Evolutionary conservation across 2,113 vertebrate species (phyloP).

Genomic region (Ranitomeya imitator): DNA sequence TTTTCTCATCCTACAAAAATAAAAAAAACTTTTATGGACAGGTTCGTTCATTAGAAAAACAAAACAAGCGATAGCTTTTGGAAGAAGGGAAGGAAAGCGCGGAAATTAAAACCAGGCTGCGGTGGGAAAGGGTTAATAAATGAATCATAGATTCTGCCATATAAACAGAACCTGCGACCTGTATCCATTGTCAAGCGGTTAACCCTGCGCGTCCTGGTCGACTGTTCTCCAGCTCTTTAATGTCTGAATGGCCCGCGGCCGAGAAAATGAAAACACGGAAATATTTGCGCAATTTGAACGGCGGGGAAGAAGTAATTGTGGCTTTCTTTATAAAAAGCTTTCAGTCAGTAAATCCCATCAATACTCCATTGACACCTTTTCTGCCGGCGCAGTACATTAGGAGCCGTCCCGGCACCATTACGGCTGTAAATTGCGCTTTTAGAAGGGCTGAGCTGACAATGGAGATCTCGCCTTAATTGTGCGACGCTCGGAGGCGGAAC

Average conservation of each 20-base stretch:
- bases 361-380: constrained; percentile 32
- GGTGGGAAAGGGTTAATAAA: too few species aligned
- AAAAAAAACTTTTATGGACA: too few species aligned
- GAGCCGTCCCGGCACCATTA: constrained; percentile 19
- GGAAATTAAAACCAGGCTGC: too few species aligned
- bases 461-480: constrained; percentile 8
- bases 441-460: background rate
- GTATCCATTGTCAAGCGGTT: background rate
- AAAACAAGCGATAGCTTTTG: too few species aligned
- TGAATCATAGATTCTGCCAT: too few species aligned
- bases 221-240: background rate
- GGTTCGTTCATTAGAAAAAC: too few species aligned
- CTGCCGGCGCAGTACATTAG: constrained; percentile 17
- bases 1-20: too few species aligned
- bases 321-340: constrained; percentile 24
- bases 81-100: too few species aligned
- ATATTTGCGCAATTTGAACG: background rate
- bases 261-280: constrained; percentile 1
- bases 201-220: background rate
- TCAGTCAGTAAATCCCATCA: constrained; percentile 32
- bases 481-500: background rate
- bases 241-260: background rate
- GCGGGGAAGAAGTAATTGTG: constrained; percentile 23
- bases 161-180: too few species aligned
- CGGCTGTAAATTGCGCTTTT: constrained; percentile 32